Conservation (phyloP, 1,140 invertebrate species). For the Drosophila bipectinata region DNA sequence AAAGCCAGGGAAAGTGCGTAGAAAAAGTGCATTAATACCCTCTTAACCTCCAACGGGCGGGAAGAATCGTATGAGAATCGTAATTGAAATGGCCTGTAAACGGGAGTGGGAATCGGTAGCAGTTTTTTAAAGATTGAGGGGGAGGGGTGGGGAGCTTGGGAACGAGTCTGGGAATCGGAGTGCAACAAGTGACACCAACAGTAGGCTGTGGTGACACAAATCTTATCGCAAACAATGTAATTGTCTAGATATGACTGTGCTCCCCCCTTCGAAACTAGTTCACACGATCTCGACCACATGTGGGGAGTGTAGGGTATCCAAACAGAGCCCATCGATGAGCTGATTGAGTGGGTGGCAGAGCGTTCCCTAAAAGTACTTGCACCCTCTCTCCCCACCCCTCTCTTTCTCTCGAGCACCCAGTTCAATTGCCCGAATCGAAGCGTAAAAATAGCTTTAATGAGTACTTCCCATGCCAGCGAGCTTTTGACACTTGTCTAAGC, state of each 20-base stretch:
- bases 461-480: conserved; percentile 42
- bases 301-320: neutral
- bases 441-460: conserved; percentile 77
- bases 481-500: conserved; percentile 57
- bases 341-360: conserved; percentile 21
- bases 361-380: conserved; percentile 7
- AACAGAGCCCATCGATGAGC: conserved; percentile 1
- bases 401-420: neutral
- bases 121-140: conserved; percentile 7
- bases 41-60: neutral
- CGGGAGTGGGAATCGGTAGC: conserved; percentile 23
- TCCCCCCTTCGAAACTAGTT: conserved; percentile 11
- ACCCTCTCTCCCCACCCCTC: too few species aligned
- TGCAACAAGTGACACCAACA: conserved; percentile 50
- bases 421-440: conserved; percentile 74
- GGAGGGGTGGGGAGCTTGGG: neutral
- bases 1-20: neutral
- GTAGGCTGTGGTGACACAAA: conserved; percentile 43
- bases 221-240: conserved; percentile 56
- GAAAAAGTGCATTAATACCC: neutral
- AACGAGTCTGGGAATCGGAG: conserved; percentile 7
- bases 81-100: conserved; percentile 31
- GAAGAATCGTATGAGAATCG: conserved; percentile 28
- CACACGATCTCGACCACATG: conserved; percentile 6
- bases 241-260: conserved; percentile 21